Evolutionary conservation across 2,888 invertebrate genomes (phyloP), one percentile per base, ranked within the genome.

Genomic region (Lepidocyrtinus sp.): DNA sequence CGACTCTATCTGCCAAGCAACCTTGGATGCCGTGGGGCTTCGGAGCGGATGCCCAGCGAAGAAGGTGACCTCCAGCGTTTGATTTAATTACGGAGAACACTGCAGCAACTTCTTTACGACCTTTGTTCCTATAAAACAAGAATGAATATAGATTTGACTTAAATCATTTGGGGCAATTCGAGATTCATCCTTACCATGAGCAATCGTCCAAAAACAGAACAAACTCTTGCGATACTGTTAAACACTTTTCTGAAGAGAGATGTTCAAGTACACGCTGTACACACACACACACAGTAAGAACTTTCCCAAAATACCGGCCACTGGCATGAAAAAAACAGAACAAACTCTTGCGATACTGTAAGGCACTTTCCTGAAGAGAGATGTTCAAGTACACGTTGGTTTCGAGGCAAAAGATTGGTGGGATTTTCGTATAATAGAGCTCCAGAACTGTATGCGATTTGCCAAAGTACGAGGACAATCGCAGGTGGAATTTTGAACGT

Each of bases 1-100:
- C 78, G 0, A 78, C 78, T 19, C 72, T 72, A 19, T 78, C 72
- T 62, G 78, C 78, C 24, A 82, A 70, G 22, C 82, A 84, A 5
- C 82, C 85, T 71, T 84, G 83, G 21, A 83, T 73, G 1, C 82
- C 82, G 46, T 74, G 36, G n/a, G 82, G 81, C 22, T 82, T 83
- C 1, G 75, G 80, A 24, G 64, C 82, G 36, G 81, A 75, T 21
- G 81, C 19, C 83, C 83, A 85, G 7, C 77, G 74, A 15, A 85
- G 67, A 9, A 84, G 45, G 59, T 84, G 82, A 9, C 85, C 85
- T 17, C 83, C 85, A 15, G 74, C 24, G 67, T 83, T 85, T 9
- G 83, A 75, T 64, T 83, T 82, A 1, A 84, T 73, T 5, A 85
- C 81, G 0, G 81, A 68, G 75, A 85, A 84, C 7, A 82, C 75